Evolutionary conservation across 1,140 invertebrate genomes (phyloP), one percentile per base, ranked within the genome.

Genomic region (Drosophila kanapiae): DNA sequence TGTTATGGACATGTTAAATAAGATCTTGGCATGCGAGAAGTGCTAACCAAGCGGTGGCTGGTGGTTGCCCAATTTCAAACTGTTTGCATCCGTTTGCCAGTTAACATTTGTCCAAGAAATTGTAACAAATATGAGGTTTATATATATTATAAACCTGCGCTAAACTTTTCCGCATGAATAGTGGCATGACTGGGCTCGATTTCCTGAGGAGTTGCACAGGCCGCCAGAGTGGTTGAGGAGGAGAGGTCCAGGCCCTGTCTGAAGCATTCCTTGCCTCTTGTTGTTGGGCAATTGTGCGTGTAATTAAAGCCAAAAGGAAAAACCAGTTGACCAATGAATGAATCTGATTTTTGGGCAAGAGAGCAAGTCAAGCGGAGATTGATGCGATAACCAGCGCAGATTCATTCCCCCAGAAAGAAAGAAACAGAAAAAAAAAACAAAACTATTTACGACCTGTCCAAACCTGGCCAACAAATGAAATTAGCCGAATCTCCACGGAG

Each of bases 121-220:
- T 57, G 57, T 70, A 64, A 78, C 67, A 54, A 53, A 78, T 64
- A 78, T 71, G 23, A 8, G 31, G 51, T 38, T 74, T 59, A 43
- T 56, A 23, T 56, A 56, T 56, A 70, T 87, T 78, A 88, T 80
- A 80, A 72, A 75, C 16, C 43, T 38, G 33, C 49, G 45, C 59
- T n/a, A 59, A 74, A 80, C 29, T 64, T 83, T 87, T 88, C 79
- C 77, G 64, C 77, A 40, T 76, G 54, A 86, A 86, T 72, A 38
- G 53, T 56, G 69, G 48, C 82, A 83, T 85, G 82, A 81, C 82
- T 81, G 29, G 48, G 43, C 23, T 14, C 23, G 16, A 64, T 67
- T 64, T 65, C 37, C 29, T 3, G 42, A 43, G 29, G 9, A 53
- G 11, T n/a, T 13, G 14, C 38, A 35, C 1, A 23, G 23, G 23